These are phyloP conservation scores for Meloidogyne floridensis DNA, from an alignment of 1,140 invertebrate species.

Conservation along the genomic window DNA sequence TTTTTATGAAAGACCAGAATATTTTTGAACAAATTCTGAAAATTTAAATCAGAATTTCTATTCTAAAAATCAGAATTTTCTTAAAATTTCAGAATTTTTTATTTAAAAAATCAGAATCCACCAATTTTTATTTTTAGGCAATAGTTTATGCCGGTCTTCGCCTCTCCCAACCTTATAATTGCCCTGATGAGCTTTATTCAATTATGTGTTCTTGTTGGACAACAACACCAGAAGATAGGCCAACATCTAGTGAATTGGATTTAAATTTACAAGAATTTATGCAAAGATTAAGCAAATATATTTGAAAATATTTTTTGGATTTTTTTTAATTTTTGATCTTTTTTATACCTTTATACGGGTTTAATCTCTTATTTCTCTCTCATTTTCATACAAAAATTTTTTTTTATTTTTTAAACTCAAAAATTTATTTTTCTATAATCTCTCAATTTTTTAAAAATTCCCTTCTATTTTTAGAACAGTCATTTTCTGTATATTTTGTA, in stretches of 20 bases:
- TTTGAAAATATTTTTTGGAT: constrained; percentile 34
- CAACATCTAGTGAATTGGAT: constrained; percentile 45
- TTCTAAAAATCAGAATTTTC: too few species aligned
- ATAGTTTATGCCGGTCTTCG: constrained; percentile 81
- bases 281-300: constrained; percentile 48
- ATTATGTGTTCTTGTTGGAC: constrained; percentile 55
- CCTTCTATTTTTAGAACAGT: too few species aligned
- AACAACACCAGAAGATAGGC: constrained; percentile 38
- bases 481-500: too few species aligned
- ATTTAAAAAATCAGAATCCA: neutral
- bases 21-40: too few species aligned
- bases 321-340: too few species aligned
- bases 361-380: neutral
- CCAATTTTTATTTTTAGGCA: constrained; percentile 7
- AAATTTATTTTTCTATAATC: too few species aligned
- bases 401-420: too few species aligned
- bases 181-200: constrained; percentile 89
- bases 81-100: neutral
- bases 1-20: too few species aligned
- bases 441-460: too few species aligned
- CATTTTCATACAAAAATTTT: neutral
- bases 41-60: too few species aligned
- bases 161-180: constrained; percentile 84
- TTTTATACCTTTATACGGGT: neutral
- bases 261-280: constrained; percentile 44